A percentile compares a stretch with the other conserved stretches of the same genome.
These are phyloP conservation scores for Diloba caeruleocephala DNA, from an alignment of 2,888 invertebrate genomes.

Conservation along the genomic window DNA sequence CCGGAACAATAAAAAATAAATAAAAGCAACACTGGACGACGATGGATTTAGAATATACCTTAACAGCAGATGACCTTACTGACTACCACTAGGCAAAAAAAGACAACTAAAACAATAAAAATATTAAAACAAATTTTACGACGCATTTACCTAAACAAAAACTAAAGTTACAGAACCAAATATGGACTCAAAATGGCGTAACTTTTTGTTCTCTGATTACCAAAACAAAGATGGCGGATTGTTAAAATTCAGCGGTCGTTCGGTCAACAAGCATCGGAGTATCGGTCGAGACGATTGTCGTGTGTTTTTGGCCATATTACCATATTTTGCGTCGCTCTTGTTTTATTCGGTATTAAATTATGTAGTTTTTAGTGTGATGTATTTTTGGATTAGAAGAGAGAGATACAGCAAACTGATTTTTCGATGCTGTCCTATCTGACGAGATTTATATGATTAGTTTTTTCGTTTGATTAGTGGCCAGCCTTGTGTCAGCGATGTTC, in stretches of 20 bases:
- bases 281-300: slow-evolving; percentile 37
- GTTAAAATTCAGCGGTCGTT: slow-evolving; percentile 63
- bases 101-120: too few relatives aligned
- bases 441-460: too few relatives aligned
- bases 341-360: slow-evolving; percentile 14
- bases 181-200: slow-evolving; percentile 1
- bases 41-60: too few relatives aligned
- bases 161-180: background rate
- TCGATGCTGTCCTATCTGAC: too few relatives aligned
- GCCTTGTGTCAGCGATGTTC: too few relatives aligned
- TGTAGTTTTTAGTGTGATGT: background rate
- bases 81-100: too few relatives aligned
- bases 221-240: slow-evolving; percentile 36
- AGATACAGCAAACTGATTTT: background rate
- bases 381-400: background rate
- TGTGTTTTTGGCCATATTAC: slow-evolving; percentile 41
- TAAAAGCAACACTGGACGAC: too few relatives aligned
- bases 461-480: too few relatives aligned
- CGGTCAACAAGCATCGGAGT: slow-evolving; percentile 26
- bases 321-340: slow-evolving; percentile 29
- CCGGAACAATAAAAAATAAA: too few relatives aligned
- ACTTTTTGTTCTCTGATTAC: slow-evolving; percentile 21
- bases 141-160: background rate
- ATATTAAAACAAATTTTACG: too few relatives aligned
- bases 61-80: too few relatives aligned